A percentile compares a stretch with the other conserved stretches of the same genome.
Evolutionary conservation across 2,888 invertebrate species (phyloP).

Genomic region (Aphidoletes aphidimyza): DNA sequence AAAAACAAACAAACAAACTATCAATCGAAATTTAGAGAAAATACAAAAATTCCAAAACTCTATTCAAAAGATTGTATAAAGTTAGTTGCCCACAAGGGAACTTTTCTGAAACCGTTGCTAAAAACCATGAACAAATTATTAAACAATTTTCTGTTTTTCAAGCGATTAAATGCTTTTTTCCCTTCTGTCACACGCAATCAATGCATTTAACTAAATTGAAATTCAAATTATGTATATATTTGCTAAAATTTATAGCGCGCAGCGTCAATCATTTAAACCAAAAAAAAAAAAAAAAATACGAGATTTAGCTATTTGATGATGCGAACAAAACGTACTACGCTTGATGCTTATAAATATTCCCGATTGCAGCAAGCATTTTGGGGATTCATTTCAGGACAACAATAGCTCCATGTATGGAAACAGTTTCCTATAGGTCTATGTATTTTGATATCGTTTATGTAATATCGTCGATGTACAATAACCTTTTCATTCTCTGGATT

Average conservation of each 20-base stretch:
- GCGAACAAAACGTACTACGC: too few species aligned
- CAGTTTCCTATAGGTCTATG: too few species aligned
- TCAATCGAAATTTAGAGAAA: slow-evolving; percentile 21
- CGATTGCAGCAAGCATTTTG: too few species aligned
- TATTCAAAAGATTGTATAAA: slow-evolving; percentile 30
- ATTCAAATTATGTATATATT: slow-evolving; percentile 55
- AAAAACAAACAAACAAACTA: not conserved
- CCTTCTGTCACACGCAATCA: slow-evolving; percentile 23
- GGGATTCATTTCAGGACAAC: too few species aligned
- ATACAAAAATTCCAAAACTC: not conserved
- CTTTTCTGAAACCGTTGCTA: slow-evolving; percentile 76
- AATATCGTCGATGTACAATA: too few species aligned
- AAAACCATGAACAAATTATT: slow-evolving; percentile 58
- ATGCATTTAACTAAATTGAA: not conserved
- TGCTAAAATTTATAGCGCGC: not conserved
- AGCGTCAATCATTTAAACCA: not conserved
- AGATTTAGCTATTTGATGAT: too few species aligned
- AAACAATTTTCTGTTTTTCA: slow-evolving; percentile 21
- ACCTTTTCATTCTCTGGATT: too few species aligned
- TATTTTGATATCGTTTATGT: too few species aligned
- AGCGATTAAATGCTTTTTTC: not conserved
- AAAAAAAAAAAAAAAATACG: slow-evolving; percentile 17
- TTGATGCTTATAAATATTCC: too few species aligned
- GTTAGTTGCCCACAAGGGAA: slow-evolving; percentile 76
- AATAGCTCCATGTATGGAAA: too few species aligned